Base-by-base conservation (phyloP, 2,797 vertebrate species). In the Phoeniculus purpureus region DNA sequence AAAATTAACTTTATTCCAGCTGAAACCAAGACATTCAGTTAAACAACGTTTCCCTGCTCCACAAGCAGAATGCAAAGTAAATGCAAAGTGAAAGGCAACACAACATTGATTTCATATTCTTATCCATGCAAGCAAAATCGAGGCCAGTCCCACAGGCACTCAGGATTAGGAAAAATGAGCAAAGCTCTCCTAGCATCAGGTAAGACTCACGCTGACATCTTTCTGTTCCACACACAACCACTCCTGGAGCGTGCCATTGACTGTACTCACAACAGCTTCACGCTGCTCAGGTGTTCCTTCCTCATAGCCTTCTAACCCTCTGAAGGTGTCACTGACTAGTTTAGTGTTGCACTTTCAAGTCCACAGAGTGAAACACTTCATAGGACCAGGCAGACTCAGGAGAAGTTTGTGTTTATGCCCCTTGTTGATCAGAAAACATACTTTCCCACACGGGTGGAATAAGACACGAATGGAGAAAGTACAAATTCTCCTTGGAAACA, bases 371-470 rank as follows among this genome's bases (percentile, higher is more conserved):
- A 72, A 71, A 52, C 1, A 5, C 14, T 43, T 81, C n/a, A 23
- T 3, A 32, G 14, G 34, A 7, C 4, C 23, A 37, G 34, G 22
- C 3, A 78, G 54, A 32, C 0, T 0, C 3, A n/a, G 37, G 37
- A n/a, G 83, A 79, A 68, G 43, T 2, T 58, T 15, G 7, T 43
- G 3, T 47, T 67, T 68, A 4, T 43, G 8, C 3, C 4, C 5
- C 8, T 19, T 67, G 19, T 23, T 22, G 15, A 43, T 40, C 3
- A 1, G 27, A 58, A 89, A 67, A 56, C 12, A 29, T 8, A 8
- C 3, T 47, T 81, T 85, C 21, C 12, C 16, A 7, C 12, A 37
- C 13, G 21, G 37, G 3, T 12, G 12, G 20, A 55, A 85, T 67
- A 19, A 81, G 47, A 47, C 31, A 37, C 26, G 66, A 62, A 47